Percentiles rank a stretch among this genome's conserved stretches.
These are phyloP conservation scores for Rhizomys pruinosus DNA, from an alignment of 2,113 vertebrate genomes.

Conservation along the genomic window DNA sequence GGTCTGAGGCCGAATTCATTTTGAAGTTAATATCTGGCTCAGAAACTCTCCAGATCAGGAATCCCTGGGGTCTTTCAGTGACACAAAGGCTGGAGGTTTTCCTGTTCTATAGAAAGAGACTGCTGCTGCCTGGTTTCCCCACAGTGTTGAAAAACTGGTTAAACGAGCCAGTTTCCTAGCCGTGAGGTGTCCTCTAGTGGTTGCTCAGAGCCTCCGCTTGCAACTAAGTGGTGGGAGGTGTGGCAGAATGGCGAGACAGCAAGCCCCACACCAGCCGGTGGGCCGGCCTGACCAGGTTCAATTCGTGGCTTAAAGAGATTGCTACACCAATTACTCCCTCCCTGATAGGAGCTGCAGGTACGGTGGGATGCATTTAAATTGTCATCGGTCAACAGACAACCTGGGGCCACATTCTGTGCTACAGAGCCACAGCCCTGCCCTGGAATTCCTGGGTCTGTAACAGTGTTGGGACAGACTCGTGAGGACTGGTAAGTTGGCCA, in stretches of 20 bases:
- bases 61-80: background rate
- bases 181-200: background rate
- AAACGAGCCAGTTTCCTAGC: background rate
- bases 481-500: background rate
- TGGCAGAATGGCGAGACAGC: background rate
- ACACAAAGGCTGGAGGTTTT: background rate
- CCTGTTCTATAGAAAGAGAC: background rate
- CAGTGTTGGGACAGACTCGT: fast-evolving
- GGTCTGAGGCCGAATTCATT: constrained; percentile 39
- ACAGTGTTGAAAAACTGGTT: background rate
- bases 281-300: background rate
- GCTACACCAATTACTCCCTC: fast-evolving
- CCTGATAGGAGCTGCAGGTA: background rate
- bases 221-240: background rate
- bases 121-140: background rate
- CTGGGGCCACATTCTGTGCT: background rate
- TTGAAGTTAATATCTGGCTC: constrained; percentile 54
- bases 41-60: constrained; percentile 38
- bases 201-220: background rate
- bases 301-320: background rate
- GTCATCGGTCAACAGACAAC: background rate
- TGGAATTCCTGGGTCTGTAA: background rate
- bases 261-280: too few relatives aligned
- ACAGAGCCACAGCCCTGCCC: background rate
- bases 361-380: background rate